These are phyloP conservation scores for Drosophila melanogaster DNA, from an alignment of 1,140 invertebrate genomes.

Conservation along the genomic window Release_6_plus_ISO1_MT NT_033779.5:145001-145500, in stretches of 20 bases:
- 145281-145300: constrained; percentile 55
- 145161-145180: constrained; percentile 73
- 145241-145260: constrained; percentile 56
- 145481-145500: constrained; percentile 75
- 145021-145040: constrained; percentile 87
- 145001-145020: constrained; percentile 92
- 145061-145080: constrained; percentile 60
- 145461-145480: constrained; percentile 57
- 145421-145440: neutral
- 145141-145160: constrained; percentile 69
- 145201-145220: constrained; percentile 33
- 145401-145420: neutral
- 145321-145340: constrained; percentile 42
- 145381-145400: neutral
- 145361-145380: constrained; percentile 8
- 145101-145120: constrained; percentile 78
- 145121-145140: constrained; percentile 68
- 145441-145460: constrained; percentile 13
- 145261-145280: constrained; percentile 64
- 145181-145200: constrained; percentile 40
- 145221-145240: constrained; percentile 53
- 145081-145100: constrained; percentile 72
- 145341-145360: constrained; percentile 9
- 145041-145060: constrained; percentile 88
- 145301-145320: constrained; percentile 72